Evolutionary conservation across 2,113 vertebrate genomes (phyloP).

Genomic region (Noturus placidus): DNA sequence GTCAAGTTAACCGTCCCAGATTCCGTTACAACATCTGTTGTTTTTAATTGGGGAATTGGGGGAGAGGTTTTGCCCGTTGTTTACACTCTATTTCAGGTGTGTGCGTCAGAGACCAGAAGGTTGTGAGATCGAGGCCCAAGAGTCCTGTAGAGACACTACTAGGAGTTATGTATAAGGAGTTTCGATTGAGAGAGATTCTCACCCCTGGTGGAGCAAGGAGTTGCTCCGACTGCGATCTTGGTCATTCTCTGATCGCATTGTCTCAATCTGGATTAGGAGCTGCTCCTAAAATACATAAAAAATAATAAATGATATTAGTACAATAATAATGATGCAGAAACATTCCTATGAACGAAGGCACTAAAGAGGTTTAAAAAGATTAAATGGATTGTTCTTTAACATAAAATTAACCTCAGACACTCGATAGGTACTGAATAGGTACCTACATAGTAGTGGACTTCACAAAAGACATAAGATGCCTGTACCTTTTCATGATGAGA

Average conservation of each 20-base stretch:
- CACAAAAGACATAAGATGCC: neutral
- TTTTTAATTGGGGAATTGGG: no score
- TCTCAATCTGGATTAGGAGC: constrained; percentile 86
- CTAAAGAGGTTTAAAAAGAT: neutral
- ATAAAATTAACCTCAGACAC: neutral
- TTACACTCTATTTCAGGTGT: neutral
- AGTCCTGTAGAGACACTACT: neutral
- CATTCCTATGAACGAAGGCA: neutral
- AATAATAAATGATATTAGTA: neutral
- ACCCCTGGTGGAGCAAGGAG: constrained; percentile 85
- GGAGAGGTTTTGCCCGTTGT: no score
- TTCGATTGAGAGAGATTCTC: constrained; percentile 48
- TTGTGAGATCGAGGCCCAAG: neutral
- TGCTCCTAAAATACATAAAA: constrained; percentile 77
- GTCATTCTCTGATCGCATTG: constrained; percentile 83
- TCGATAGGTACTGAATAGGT: neutral
- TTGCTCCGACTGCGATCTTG: constrained; percentile 82
- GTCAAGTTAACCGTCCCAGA: neutral
- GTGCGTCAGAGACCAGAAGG: neutral
- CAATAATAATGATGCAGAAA: neutral
- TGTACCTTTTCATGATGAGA: constrained; percentile 93
- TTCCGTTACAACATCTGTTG: neutral
- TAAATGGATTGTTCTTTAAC: neutral
- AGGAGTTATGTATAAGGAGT: neutral
- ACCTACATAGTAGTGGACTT: neutral